Percentiles rank a stretch among this genome's conserved stretches.
phyloP scores from a whole-genome alignment of 2,888 invertebrate genomes.

The Drosophila seclusa region DNA sequence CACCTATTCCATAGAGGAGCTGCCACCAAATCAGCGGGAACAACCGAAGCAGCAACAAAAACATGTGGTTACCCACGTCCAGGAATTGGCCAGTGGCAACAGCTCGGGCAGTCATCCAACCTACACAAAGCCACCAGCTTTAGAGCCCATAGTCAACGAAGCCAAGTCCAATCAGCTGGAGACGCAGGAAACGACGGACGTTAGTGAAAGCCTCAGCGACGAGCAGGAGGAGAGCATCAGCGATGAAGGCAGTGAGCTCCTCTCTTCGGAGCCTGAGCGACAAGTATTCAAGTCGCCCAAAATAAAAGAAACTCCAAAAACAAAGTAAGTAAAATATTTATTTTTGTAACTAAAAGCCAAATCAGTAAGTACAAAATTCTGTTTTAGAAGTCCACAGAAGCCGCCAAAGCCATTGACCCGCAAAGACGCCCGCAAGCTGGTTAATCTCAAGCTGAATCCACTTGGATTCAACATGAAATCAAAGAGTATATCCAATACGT shows the following conservation, averaged over 20 bases:
- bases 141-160: not conserved
- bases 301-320: slow-evolving; percentile 20
- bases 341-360: not conserved
- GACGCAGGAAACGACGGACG: slow-evolving; percentile 65
- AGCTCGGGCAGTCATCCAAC: slow-evolving; percentile 61
- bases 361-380: not conserved
- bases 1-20: slow-evolving; percentile 69
- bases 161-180: slow-evolving; percentile 15
- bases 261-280: slow-evolving; percentile 48
- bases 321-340: slow-evolving; percentile 39
- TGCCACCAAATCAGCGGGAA: slow-evolving; percentile 5
- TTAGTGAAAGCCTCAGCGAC: slow-evolving; percentile 73
- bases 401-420: slow-evolving; percentile 57
- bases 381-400: slow-evolving; percentile 26
- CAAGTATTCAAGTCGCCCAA: slow-evolving; percentile 25
- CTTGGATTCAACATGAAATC: slow-evolving; percentile 67
- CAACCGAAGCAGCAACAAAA: slow-evolving; percentile 3
- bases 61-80: slow-evolving; percentile 29
- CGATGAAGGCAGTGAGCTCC: slow-evolving; percentile 30
- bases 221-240: slow-evolving; percentile 48
- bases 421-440: slow-evolving; percentile 65
- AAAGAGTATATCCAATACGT: slow-evolving; percentile 52
- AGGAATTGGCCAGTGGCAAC: slow-evolving; percentile 43
- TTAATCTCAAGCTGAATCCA: slow-evolving; percentile 52
- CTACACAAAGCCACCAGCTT: slow-evolving; percentile 30